Evolutionary conservation across 2,888 invertebrate genomes (phyloP).

Genomic region (Philereme transversata): DNA sequence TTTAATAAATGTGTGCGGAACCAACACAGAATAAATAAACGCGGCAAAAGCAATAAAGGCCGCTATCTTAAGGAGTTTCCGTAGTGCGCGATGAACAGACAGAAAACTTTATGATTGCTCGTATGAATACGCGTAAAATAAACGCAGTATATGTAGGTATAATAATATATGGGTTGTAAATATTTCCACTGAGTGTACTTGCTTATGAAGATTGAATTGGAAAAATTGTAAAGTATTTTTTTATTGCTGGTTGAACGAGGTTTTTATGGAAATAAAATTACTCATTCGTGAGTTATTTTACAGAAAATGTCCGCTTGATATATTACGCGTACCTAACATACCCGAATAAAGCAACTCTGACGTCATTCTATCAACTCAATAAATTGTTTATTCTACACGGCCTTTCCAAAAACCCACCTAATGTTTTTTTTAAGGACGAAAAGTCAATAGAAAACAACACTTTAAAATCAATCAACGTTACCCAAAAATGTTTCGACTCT

Average conservation of each 20-base stretch:
- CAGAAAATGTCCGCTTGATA: constrained; percentile 11
- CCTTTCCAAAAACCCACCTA: no score
- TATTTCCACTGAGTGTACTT: constrained; percentile 30
- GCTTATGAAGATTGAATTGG: constrained; percentile 22
- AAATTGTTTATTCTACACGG: no score
- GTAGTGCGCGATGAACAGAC: constrained; percentile 48
- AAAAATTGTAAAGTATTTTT: constrained; percentile 19
- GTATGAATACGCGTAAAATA: constrained; percentile 52
- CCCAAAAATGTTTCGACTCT: no score
- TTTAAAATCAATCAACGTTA: no score
- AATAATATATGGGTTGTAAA: constrained; percentile 13
- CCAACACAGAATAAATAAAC: constrained; percentile 72
- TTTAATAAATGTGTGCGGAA: constrained; percentile 78
- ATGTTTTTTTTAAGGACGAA: no score
- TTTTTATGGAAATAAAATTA: constrained; percentile 28
- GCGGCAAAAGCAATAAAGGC: constrained; percentile 61
- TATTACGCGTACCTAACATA: constrained; percentile 9
- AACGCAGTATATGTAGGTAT: constrained; percentile 45
- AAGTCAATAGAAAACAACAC: no score
- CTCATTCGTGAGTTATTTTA: constrained; percentile 15
- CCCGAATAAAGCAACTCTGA: constrained; percentile 3
- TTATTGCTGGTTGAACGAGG: constrained; percentile 21
- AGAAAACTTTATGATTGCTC: constrained; percentile 57
- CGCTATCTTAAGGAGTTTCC: constrained; percentile 57
- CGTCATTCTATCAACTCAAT: background rate